Evolutionary conservation across 2,113 vertebrate genomes (phyloP).

Genomic region (Oreochromis niloticus): DNA sequence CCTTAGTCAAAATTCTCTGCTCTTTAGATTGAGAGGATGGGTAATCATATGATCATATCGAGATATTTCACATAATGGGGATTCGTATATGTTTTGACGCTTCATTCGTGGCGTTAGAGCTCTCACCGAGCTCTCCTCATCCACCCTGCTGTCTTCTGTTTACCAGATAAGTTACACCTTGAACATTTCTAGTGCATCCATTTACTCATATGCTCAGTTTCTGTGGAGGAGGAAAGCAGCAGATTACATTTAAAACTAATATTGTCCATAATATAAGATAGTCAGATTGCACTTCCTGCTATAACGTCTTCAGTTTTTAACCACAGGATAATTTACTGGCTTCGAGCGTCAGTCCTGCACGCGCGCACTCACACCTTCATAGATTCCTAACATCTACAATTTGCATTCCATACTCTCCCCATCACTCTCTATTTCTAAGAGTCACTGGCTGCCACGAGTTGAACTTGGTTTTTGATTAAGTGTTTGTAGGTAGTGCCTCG

Average conservation of each 20-base stretch:
- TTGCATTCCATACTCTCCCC: conserved; percentile 62
- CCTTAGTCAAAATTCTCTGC: background rate
- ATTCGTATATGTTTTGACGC: background rate
- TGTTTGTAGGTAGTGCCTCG: conserved; percentile 72
- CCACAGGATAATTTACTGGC: conserved; percentile 8
- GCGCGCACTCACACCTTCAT: background rate
- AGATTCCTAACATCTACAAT: conserved; percentile 51
- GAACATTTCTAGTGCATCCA: background rate
- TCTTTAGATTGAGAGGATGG: background rate
- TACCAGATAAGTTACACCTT: background rate
- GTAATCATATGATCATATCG: background rate
- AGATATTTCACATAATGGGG: background rate
- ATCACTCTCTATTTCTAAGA: conserved; percentile 58
- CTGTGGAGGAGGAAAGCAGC: background rate
- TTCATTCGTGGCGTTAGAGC: background rate
- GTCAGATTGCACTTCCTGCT: background rate
- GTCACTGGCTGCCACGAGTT: conserved; percentile 54
- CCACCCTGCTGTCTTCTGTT: background rate
- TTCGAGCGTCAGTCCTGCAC: background rate
- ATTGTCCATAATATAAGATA: background rate
- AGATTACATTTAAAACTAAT: background rate
- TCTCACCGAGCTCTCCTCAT: background rate
- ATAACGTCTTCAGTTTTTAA: conserved; percentile 15
- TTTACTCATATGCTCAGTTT: background rate
- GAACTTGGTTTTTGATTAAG: conserved; percentile 72